Conservation (phyloP, 2,888 invertebrate genomes). For the Caenorhabditis wallacei region DNA sequence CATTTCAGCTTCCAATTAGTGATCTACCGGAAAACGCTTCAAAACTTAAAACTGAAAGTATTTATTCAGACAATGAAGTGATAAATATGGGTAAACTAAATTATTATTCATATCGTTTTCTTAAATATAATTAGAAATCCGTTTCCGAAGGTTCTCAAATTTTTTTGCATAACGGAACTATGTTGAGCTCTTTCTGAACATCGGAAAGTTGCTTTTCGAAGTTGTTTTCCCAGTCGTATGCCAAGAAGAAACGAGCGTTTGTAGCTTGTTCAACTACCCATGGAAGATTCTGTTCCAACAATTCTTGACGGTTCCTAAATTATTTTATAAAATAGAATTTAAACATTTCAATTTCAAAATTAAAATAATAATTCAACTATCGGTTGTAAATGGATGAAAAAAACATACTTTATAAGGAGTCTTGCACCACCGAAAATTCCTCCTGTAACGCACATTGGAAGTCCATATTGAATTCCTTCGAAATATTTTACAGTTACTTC, state of each 20-base stretch:
- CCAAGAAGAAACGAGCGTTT: conserved; percentile 75
- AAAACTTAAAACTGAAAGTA: too few relatives aligned
- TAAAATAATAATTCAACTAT: too few relatives aligned
- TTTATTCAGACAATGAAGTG: too few relatives aligned
- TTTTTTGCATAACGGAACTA: conserved; percentile 23
- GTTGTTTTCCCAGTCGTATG: conserved; percentile 80
- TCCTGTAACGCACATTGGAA: conserved; percentile 97
- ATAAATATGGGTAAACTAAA: too few relatives aligned
- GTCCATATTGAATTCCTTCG: conserved; percentile 94
- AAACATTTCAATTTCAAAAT: too few relatives aligned
- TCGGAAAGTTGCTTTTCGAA: conserved; percentile 73
- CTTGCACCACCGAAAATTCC: conserved; percentile 94
- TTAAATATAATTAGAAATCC: too few relatives aligned
- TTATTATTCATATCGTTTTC: too few relatives aligned
- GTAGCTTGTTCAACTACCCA: conserved; percentile 79
- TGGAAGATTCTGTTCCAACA: conserved; percentile 75
- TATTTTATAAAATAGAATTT: too few relatives aligned
- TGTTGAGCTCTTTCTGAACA: conserved; percentile 72
- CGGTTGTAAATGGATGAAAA: too few relatives aligned
- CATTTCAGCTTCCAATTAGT: too few relatives aligned
- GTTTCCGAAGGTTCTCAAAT: too few relatives aligned
- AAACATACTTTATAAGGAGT: conserved; percentile 89
- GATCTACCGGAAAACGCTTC: too few relatives aligned
- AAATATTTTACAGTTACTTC: conserved; percentile 98
- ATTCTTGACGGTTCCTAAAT: conserved; percentile 75